These are phyloP conservation scores for Bovichtus variegatus DNA, from an alignment of 2,797 vertebrate genomes.

Conservation along the genomic window DNA sequence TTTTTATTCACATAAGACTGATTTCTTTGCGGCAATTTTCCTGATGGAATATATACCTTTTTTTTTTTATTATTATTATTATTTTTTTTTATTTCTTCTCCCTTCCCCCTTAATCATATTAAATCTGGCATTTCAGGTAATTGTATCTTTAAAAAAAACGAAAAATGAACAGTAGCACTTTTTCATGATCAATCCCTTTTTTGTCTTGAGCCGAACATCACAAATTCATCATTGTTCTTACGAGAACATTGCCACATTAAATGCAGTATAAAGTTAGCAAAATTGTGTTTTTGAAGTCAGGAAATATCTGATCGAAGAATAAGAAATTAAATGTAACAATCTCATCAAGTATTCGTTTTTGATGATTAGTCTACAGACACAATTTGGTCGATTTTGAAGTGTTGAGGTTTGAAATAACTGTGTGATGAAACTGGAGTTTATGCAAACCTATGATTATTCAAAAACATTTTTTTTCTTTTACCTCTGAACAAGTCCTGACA, in stretches of 20 bases:
- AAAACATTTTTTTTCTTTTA: constrained; percentile 13
- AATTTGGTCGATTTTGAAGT: not conserved
- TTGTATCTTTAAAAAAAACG: not conserved
- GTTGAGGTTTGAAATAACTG: constrained; percentile 35
- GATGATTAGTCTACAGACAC: not conserved
- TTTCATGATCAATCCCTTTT: no score
- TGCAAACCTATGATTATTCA: constrained; percentile 33
- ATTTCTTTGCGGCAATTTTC: not conserved
- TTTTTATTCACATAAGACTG: not conserved
- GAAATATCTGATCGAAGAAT: not conserved
- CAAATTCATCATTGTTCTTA: not conserved
- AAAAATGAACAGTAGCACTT: not conserved
- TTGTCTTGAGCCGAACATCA: not conserved
- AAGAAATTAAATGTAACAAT: not conserved
- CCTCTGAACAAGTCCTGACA: not conserved
- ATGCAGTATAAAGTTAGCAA: not conserved
- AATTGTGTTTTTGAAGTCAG: not conserved
- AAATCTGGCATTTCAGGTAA: not conserved
- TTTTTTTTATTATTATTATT: no score
- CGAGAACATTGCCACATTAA: not conserved
- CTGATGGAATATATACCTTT: not conserved
- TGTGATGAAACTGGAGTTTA: constrained; percentile 36
- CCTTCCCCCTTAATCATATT: not conserved
- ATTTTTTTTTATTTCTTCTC: no score
- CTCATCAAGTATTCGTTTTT: not conserved